A percentile compares a stretch with the other conserved stretches of the same genome.
Evolutionary conservation across 2,797 vertebrate species (phyloP).

Genomic region (Mionectes olivaceus): DNA sequence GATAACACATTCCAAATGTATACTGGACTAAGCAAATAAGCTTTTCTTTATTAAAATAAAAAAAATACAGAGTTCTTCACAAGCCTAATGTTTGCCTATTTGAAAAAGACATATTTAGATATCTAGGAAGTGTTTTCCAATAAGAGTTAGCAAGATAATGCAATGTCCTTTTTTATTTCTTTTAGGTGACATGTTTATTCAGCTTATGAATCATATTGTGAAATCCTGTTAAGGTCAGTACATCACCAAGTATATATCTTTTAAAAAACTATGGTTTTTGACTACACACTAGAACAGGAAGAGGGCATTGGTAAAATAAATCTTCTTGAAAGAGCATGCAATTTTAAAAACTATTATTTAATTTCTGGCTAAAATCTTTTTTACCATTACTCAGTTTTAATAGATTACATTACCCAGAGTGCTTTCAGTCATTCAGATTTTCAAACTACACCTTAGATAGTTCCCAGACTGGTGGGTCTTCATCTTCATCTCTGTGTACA

Average conservation of each 20-base stretch:
- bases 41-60: neutral
- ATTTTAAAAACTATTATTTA: neutral
- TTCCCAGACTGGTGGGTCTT: neutral
- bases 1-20: neutral
- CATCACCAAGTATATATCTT: neutral
- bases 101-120: neutral
- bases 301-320: neutral
- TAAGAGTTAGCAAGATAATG: neutral
- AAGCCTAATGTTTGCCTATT: neutral
- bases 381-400: rapidly evolving
- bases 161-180: neutral
- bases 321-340: neutral
- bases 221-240: neutral
- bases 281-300: neutral
- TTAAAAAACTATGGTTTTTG: neutral
- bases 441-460: neutral
- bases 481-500: rapidly evolving
- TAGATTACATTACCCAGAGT: neutral
- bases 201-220: neutral
- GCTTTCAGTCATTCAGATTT: neutral
- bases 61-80: neutral
- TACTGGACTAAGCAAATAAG: neutral
- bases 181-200: neutral
- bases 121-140: neutral
- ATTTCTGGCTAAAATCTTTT: neutral